phyloP scores from a whole-genome alignment of 2,797 vertebrate species.

The Aratinga solstitialis region DNA sequence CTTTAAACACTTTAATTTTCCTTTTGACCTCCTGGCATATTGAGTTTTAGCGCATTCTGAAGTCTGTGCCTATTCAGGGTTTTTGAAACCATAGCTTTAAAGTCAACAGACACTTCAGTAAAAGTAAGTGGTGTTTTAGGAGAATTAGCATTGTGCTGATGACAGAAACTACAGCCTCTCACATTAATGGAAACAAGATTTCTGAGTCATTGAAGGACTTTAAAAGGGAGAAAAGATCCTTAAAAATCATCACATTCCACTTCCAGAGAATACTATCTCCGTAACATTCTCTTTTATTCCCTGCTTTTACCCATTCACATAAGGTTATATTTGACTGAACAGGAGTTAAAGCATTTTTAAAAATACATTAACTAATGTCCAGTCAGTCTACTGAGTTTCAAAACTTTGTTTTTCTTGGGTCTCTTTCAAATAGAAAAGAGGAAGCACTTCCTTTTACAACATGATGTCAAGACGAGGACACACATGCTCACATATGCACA shows the following conservation, averaged over 20 bases:
- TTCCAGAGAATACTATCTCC: neutral
- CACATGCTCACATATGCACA: neutral
- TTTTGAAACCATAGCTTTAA: neutral
- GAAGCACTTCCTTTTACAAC: conserved; percentile 43
- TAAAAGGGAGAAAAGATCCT: neutral
- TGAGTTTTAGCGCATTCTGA: neutral
- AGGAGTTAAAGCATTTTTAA: neutral
- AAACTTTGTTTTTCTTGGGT: conserved; percentile 2
- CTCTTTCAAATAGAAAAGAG: conserved; percentile 14
- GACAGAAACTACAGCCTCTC: neutral
- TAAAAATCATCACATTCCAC: neutral
- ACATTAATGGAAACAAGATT: neutral
- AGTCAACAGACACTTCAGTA: neutral
- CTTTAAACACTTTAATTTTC: neutral
- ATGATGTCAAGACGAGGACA: neutral
- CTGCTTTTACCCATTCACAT: neutral
- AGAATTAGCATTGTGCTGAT: neutral
- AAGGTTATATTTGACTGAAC: neutral
- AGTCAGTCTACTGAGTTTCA: neutral
- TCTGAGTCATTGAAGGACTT: neutral
- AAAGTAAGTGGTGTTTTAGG: neutral
- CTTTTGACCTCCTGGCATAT: neutral
- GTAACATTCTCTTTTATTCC: neutral
- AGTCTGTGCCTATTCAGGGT: neutral
- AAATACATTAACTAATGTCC: neutral